These are phyloP conservation scores for Cerceris ruficornis DNA, from an alignment of 2,888 invertebrate genomes.

Conservation along the genomic window DNA sequence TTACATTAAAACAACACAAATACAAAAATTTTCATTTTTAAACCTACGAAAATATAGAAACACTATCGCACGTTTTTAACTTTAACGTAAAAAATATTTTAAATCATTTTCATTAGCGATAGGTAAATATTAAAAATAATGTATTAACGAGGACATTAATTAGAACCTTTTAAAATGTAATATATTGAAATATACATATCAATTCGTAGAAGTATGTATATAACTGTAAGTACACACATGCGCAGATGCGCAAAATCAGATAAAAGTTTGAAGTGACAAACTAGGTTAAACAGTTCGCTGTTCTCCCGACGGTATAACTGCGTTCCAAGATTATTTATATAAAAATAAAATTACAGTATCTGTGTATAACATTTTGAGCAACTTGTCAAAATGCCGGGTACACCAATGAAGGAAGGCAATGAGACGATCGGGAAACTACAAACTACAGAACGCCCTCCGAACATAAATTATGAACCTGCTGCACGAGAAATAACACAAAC, in stretches of 20 bases:
- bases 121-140: too few species aligned
- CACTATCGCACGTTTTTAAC: too few species aligned
- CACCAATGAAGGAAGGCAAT: constrained; percentile 69
- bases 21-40: too few species aligned
- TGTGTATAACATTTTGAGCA: neutral
- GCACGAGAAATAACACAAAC: constrained; percentile 85
- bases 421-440: constrained; percentile 54
- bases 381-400: constrained; percentile 74
- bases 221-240: neutral
- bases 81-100: too few species aligned
- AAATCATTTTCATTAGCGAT: too few species aligned
- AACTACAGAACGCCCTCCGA: constrained; percentile 56
- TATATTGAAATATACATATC: neutral
- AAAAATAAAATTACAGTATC: neutral
- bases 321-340: too few species aligned
- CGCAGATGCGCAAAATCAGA: neutral
- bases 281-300: neutral
- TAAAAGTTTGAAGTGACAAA: too few species aligned
- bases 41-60: too few species aligned
- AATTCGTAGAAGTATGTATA: neutral
- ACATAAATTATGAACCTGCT: constrained; percentile 57
- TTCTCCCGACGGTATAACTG: too few species aligned
- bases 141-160: too few species aligned
- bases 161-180: neutral
- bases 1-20: too few species aligned